Conservation (phyloP, 2,113 vertebrate species). For the Calypte anna region DNA sequence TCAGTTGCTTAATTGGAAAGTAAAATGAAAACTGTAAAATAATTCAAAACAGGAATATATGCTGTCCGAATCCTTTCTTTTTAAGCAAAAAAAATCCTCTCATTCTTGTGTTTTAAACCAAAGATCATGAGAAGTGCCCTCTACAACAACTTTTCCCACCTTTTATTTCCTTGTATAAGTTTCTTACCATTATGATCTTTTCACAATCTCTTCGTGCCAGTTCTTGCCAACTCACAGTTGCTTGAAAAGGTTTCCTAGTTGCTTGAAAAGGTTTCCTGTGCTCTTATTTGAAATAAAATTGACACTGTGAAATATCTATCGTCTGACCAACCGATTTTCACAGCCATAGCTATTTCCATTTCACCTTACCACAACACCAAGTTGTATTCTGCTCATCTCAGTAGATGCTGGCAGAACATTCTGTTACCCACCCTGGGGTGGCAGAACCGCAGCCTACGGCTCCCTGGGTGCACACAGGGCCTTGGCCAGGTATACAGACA, state of each 20-base stretch:
- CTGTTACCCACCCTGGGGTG: background rate
- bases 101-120: background rate
- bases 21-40: background rate
- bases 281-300: background rate
- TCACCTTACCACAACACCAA: accelerated
- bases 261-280: background rate
- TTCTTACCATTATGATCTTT: background rate
- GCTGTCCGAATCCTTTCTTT: background rate
- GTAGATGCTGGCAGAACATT: background rate
- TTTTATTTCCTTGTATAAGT: background rate
- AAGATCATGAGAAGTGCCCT: background rate
- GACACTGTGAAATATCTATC: background rate
- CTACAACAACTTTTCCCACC: background rate
- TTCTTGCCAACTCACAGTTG: background rate
- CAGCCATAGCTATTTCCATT: background rate
- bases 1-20: background rate
- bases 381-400: background rate
- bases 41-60: background rate
- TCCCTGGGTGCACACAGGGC: background rate
- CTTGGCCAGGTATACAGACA: background rate
- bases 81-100: background rate
- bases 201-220: background rate
- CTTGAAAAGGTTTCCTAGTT: background rate
- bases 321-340: background rate
- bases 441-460: background rate